phyloP scores from a whole-genome alignment of 1,140 invertebrate genomes.

The Pseudomyrmex flavicornis region DNA sequence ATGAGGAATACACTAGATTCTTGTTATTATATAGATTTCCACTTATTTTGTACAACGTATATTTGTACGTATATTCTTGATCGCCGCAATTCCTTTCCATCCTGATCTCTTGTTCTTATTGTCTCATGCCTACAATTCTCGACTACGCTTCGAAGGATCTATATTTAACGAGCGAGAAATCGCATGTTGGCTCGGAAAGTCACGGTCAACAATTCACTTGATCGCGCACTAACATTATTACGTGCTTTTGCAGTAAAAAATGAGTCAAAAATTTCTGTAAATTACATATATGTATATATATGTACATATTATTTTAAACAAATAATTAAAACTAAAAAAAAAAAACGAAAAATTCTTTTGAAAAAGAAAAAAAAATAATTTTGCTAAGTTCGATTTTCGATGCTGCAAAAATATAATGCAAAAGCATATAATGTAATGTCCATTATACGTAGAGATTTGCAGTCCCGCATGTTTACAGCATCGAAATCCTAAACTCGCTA shows the following conservation, averaged over 20 bases:
- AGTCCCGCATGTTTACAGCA: background rate
- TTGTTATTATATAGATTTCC: background rate
- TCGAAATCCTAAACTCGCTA: background rate
- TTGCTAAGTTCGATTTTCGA: background rate
- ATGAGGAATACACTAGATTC: background rate
- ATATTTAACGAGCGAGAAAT: conserved; percentile 42
- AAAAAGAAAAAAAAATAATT: background rate
- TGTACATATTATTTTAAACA: no score
- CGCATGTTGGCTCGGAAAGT: conserved; percentile 17
- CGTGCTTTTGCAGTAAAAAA: background rate
- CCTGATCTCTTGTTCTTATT: conserved; percentile 11
- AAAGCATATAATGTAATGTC: no score
- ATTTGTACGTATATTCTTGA: background rate
- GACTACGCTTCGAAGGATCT: conserved; percentile 2
- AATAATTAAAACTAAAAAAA: no score
- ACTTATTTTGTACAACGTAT: background rate
- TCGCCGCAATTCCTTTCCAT: background rate
- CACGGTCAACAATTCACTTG: conserved; percentile 21
- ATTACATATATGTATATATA: no score
- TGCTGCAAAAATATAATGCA: background rate
- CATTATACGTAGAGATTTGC: background rate
- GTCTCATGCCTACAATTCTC: conserved; percentile 14
- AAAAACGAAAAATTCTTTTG: no score
- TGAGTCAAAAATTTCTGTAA: background rate
- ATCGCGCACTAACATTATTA: conserved; percentile 24